Base-by-base conservation (phyloP, 1,140 invertebrate genomes). In the Fopius arisanus region DNA sequence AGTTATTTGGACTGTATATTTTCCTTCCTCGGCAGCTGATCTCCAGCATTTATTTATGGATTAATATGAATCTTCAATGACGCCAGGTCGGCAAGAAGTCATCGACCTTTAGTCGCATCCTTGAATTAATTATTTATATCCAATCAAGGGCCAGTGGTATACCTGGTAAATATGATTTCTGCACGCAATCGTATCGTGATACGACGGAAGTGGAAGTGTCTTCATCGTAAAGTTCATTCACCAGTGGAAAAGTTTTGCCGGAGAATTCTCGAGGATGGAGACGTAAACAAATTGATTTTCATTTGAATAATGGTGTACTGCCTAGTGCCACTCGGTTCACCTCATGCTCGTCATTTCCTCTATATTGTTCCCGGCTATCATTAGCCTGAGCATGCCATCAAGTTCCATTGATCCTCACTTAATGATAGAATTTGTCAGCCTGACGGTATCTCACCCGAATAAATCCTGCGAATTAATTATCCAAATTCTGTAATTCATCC, bases 401-500 rank as follows among this genome's bases (percentile, higher is more conserved):
- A 65, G 67, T 43, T 14, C 37, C 69, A 77, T 77, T 77, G 70
- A 75, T 12, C n/a, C 6, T 51, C 1, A 21, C 3, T 19, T 51
- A 51, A 51, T 51, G n/a, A 9, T n/a, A n/a, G n/a, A n/a, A n/a
- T n/a, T n/a, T n/a, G n/a, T n/a, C n/a, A n/a, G n/a, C n/a, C n/a
- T n/a, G n/a, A n/a, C n/a, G n/a, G n/a, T n/a, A n/a, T n/a, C n/a
- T n/a, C n/a, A n/a, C n/a, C n/a, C n/a, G n/a, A n/a, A n/a, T n/a
- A n/a, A n/a, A n/a, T n/a, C n/a, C n/a, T n/a, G n/a, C n/a, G n/a
- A n/a, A n/a, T n/a, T n/a, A n/a, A n/a, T n/a, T n/a, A n/a, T n/a
- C n/a, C n/a, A n/a, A n/a, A n/a, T n/a, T n/a, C n/a, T n/a, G n/a
- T n/a, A n/a, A n/a, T n/a, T n/a, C n/a, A n/a, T 80, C 2, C 48